Percentiles rank a stretch among this genome's conserved stretches.
phyloP scores from a whole-genome alignment of 2,888 invertebrate species.

The Trichacis sp. region DNA sequence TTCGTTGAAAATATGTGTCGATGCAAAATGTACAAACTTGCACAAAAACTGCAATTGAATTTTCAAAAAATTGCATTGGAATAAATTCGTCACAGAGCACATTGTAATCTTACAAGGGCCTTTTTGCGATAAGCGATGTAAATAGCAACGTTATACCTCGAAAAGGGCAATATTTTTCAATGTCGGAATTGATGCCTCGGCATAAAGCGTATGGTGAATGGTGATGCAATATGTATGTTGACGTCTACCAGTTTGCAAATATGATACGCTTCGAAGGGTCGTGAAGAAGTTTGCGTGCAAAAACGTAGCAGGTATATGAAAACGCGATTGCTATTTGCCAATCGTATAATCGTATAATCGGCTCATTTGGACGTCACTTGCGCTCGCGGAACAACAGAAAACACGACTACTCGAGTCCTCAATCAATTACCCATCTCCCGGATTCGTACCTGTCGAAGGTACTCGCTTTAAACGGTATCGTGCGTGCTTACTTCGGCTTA shows the following conservation, averaged over 20 bases:
- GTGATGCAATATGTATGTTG: slow-evolving; percentile 45
- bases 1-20: too few relatives aligned
- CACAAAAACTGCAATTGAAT: too few relatives aligned
- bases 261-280: slow-evolving; percentile 22
- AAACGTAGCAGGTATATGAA: slow-evolving; percentile 31
- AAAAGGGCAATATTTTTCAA: slow-evolving; percentile 36
- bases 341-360: slow-evolving; percentile 16
- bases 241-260: slow-evolving; percentile 33
- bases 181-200: slow-evolving; percentile 28
- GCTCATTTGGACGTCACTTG: background rate
- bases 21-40: too few relatives aligned
- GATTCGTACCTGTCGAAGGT: slow-evolving; percentile 28
- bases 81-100: too few relatives aligned
- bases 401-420: background rate
- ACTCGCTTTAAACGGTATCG: slow-evolving; percentile 15
- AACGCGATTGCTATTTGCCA: slow-evolving; percentile 15
- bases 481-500: slow-evolving; percentile 26
- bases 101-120: too few relatives aligned
- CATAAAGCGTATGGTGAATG: slow-evolving; percentile 35
- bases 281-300: slow-evolving; percentile 22
- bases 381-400: slow-evolving; percentile 15
- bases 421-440: slow-evolving; percentile 21
- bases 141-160: too few relatives aligned
- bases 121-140: too few relatives aligned
- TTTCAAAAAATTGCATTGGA: too few relatives aligned